These are phyloP conservation scores for Tipula lateralis DNA, from an alignment of 2,888 invertebrate genomes.

Conservation along the genomic window DNA sequence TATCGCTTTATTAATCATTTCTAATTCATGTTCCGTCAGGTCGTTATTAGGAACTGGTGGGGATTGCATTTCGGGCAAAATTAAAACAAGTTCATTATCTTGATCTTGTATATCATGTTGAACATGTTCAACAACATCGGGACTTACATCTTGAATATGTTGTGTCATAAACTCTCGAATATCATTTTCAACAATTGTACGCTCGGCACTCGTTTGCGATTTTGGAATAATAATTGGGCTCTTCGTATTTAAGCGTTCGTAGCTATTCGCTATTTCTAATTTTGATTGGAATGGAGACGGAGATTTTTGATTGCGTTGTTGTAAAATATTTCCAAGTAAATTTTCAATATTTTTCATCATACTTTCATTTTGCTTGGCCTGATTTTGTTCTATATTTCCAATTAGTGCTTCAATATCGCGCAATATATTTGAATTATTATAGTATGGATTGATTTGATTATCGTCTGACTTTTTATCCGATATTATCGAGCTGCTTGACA, in stretches of 20 bases:
- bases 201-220: conserved; percentile 34
- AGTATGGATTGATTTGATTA: neutral
- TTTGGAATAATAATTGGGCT: conserved; percentile 43
- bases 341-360: conserved; percentile 44
- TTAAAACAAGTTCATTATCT: neutral
- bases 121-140: conserved; percentile 48
- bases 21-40: neutral
- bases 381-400: conserved; percentile 49
- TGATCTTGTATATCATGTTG: conserved; percentile 42
- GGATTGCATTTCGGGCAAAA: neutral
- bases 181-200: conserved; percentile 39
- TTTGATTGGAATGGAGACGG: conserved; percentile 37
- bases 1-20: neutral
- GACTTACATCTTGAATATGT: conserved; percentile 49
- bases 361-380: conserved; percentile 45
- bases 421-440: conserved; percentile 42
- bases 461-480: neutral
- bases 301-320: conserved; percentile 32
- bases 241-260: conserved; percentile 45
- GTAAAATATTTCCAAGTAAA: conserved; percentile 43
- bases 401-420: conserved; percentile 49
- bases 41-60: neutral
- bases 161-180: conserved; percentile 48
- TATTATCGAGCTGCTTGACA: neutral
- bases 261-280: conserved; percentile 33